Evolutionary conservation across 2,797 vertebrate genomes (phyloP).

Genomic region (Iguana delicatissima): DNA sequence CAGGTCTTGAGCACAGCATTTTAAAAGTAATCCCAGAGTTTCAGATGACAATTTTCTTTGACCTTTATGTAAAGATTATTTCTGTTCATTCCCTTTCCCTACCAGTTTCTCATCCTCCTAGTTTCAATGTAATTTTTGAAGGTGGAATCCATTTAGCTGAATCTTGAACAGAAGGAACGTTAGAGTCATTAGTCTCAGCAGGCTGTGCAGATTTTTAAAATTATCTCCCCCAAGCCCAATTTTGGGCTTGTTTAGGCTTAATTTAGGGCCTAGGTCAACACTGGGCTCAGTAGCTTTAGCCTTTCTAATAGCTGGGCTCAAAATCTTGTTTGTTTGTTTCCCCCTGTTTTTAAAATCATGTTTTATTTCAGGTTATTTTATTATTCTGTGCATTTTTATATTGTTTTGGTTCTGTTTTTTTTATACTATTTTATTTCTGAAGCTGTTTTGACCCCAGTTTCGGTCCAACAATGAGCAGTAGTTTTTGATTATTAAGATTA

Average conservation of each 20-base stretch:
- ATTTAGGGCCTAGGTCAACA: not conserved
- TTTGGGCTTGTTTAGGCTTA: not conserved
- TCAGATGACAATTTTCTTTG: slow-evolving; percentile 19
- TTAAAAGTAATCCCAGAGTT: not conserved
- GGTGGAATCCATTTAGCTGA: not conserved
- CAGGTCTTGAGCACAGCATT: accelerated
- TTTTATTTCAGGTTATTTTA: no score
- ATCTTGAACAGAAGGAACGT: not conserved
- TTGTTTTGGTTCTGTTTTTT: no score
- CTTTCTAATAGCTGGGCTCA: not conserved
- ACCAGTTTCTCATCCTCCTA: not conserved
- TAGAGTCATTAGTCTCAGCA: not conserved
- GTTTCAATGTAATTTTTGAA: accelerated
- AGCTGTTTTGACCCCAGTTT: not conserved
- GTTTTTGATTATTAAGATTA: not conserved
- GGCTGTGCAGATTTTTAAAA: not conserved
- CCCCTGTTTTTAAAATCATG: no score
- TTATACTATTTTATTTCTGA: not conserved
- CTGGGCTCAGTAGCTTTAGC: not conserved
- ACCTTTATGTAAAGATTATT: not conserved
- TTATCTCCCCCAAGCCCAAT: not conserved
- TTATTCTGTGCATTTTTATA: no score
- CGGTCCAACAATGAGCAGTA: no score
- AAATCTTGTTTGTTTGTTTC: not conserved
- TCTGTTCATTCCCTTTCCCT: not conserved